Evolutionary conservation across 2,797 vertebrate genomes (phyloP), one percentile per base, ranked within the genome.

Genomic region (Zalophus californianus): DNA sequence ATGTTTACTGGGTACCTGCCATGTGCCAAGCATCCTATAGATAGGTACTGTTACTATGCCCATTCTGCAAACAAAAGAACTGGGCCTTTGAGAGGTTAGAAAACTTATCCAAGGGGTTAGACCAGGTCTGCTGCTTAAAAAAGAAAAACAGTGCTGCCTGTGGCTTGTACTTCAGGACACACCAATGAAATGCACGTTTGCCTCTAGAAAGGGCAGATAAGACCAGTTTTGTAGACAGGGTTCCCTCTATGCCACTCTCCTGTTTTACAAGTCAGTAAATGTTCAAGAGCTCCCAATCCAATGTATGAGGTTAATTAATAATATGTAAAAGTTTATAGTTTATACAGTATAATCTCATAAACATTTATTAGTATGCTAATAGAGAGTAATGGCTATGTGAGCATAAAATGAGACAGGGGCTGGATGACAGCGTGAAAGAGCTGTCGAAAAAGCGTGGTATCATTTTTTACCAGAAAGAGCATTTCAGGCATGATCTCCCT

Each of bases 351-450:
- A 97, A 98, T 98, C 97, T 97, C 97, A 97, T 98, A 98, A 98
- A 98, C 98, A 98, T 98, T 98, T 98, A 98, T 98, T 97, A 97
- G 96, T 94, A 98, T 98, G 96, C 96, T 98, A 98, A 98, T 98
- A 92, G 96, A 97, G 27, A 97, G 70, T 94, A 97, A 98, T 86
- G 84, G 95, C 87, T 64, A 92, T 83, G 93, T 88, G 96, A 94
- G 97, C 96, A 96, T 97, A 97, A 98, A 98, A 97, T 97, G 96
- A 97, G 97, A 97, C 14, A 66, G 88, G 95, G 94, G 64, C 66
- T 94, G 64, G 82, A 54, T 93, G 88, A 95, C 32, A 56, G 85
- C 86, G 78, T 68, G 66, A 86, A 96, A 85, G 50, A 86, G 38
- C 83, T 95, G 50, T 94, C 54, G 44, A 64, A 88, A 85, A 92